Evolutionary conservation across 2,797 vertebrate species (phyloP), one percentile per base, ranked within the genome.

Genomic region (Euthynnus affinis): DNA sequence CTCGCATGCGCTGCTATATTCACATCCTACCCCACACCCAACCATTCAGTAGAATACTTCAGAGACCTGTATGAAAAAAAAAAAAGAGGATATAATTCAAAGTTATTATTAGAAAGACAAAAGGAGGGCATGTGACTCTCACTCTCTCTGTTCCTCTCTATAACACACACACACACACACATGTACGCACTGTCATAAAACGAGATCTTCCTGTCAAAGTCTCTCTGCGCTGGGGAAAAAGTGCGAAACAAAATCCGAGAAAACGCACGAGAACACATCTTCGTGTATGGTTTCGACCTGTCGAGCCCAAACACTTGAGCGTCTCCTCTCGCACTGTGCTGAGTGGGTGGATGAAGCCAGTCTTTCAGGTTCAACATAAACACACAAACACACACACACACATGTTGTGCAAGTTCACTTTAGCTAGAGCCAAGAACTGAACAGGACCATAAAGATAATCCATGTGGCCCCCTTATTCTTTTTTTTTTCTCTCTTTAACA

Each of bases 81-180:
- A 63, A 70, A 72, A 53, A 73, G 40, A 68, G 52, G 74, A 78
- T 20, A 57, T 44, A n/a, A 76, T 69, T 73, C 55, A 71, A 22
- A 48, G 42, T 62, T 80, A 84, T 81, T 74, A 76, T 80, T 74
- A 74, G 81, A 69, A 46, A 69, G 64, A 76, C 55, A 61, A 62
- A 81, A 83, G 52, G 55, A 71, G 71, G 63, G 22, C 48, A 76
- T 34, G 70, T 56, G 44, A 27, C 17, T 73, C 59, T 73, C 59
- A 32, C 55, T 40, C 44, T 40, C 44, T 29, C 58, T 48, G 40
- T 22, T 69, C 7, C 49, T 65, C 34, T 55, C 9, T 25, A 40
- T 49, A 44, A 22, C 34, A 42, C 40, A 42, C 40, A 42, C 40
- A 42, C 40, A 40, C 40, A 40, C 40, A 42, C 4, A 42, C 12